Percentiles rank a stretch among this genome's conserved stretches.
Conservation (phyloP, 2,113 vertebrate genomes). For the Physeter macrocephalus region DNA sequence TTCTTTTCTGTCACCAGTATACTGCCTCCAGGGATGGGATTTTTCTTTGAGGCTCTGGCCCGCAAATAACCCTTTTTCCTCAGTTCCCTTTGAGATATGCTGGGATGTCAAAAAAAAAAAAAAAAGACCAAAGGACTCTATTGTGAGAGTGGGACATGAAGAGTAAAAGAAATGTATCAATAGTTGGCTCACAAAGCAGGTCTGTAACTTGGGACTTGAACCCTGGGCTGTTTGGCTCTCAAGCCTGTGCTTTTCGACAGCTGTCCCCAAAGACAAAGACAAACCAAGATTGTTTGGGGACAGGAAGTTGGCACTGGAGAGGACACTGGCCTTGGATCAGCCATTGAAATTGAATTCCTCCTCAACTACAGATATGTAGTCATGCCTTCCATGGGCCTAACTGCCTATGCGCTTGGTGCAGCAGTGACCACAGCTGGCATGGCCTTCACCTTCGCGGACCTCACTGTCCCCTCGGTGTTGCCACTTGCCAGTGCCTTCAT, state of each 20-base stretch:
- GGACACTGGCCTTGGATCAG: background rate
- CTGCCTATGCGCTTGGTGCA: accelerated
- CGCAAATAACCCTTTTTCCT: background rate
- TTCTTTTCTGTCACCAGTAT: background rate
- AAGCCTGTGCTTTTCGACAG: background rate
- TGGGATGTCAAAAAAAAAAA: background rate
- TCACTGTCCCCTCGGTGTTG: background rate
- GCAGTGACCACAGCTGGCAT: background rate
- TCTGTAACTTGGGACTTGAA: background rate
- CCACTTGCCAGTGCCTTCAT: background rate
- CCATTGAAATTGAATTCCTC: background rate
- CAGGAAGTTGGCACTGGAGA: background rate
- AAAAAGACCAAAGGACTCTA: background rate
- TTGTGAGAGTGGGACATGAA: too few species aligned
- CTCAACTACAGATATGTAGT: background rate
- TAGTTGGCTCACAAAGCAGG: background rate
- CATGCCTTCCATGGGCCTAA: background rate
- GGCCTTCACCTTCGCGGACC: background rate
- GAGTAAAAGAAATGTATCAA: background rate
- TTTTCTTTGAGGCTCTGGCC: background rate
- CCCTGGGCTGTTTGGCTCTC: background rate
- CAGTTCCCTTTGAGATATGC: background rate
- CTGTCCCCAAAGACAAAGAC: background rate
- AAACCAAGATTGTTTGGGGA: background rate
- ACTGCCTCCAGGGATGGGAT: background rate